These are phyloP conservation scores for Platycercus adscitus DNA, from an alignment of 2,113 vertebrate genomes.

Conservation along the genomic window DNA sequence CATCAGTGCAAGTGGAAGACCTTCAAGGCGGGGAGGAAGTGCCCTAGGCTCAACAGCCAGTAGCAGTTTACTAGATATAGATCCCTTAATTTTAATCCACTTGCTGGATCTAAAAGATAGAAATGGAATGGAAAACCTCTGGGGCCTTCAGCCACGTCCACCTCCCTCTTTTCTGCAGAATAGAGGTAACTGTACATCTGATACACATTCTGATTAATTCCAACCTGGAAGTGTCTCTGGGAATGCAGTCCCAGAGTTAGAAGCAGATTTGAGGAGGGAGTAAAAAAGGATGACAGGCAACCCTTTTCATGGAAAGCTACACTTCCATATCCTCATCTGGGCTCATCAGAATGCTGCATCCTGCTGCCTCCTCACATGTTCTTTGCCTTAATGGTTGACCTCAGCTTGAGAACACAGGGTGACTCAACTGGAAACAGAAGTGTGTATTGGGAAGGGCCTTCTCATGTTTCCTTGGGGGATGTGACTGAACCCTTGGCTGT, in stretches of 20 bases:
- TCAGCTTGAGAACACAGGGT: not conserved
- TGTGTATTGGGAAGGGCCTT: not conserved
- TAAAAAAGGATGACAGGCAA: no score
- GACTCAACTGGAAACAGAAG: not conserved
- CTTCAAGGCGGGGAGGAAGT: conserved; percentile 70
- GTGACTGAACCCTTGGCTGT: not conserved
- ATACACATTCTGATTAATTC: not conserved
- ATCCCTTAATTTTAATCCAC: conserved; percentile 95
- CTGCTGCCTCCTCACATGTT: not conserved
- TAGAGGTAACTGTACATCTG: conserved; percentile 79
- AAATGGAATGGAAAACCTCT: conserved; percentile 90
- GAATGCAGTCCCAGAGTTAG: not conserved
- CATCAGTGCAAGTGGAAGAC: conserved; percentile 68
- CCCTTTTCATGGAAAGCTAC: not conserved
- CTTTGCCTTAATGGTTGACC: not conserved
- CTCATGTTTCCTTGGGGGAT: not conserved
- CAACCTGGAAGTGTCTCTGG: not conserved
- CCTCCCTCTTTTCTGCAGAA: conserved; percentile 87
- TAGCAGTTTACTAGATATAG: conserved; percentile 90
- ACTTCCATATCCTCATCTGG: not conserved
- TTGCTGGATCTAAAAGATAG: conserved; percentile 94
- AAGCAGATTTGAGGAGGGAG: not conserved
- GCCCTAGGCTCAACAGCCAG: conserved; percentile 74
- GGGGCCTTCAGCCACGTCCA: conserved; percentile 93
- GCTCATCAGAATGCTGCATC: not conserved